Evolutionary conservation across 1,140 invertebrate species (phyloP), one percentile per base, ranked within the genome.

Genomic region (Pissodes strobi): DNA sequence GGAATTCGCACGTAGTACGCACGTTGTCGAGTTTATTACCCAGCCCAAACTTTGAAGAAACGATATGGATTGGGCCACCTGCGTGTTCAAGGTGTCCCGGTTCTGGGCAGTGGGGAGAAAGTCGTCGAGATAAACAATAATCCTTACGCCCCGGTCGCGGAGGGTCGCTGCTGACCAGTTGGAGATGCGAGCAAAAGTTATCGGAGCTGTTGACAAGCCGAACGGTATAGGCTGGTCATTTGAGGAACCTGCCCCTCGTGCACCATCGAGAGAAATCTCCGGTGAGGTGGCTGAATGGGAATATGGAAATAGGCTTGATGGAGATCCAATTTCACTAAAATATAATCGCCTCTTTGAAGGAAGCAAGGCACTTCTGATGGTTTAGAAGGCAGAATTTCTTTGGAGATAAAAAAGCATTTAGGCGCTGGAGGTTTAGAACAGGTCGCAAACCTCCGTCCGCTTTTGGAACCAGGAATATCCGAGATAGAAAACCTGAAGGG

Each of bases 171-270:
- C 8, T 59, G 66, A 5, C 73, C 72, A 76, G 38, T 72, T 75
- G 19, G 58, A 61, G 18, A 76, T 37, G 25, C 65, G 71, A 8
- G 72, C n/a, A n/a, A n/a, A n/a, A n/a, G n/a, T n/a, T n/a, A n/a
- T n/a, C n/a, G n/a, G n/a, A n/a, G n/a, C n/a, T 43, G 38, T 75
- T 75, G 0, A 61, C 49, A 2, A 68, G 46, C 1, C 68, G 69
- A 13, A 68, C 69, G 8, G 51, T n/a, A n/a, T 68, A 76, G 65
- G 53, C 75, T 77, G 0, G 69, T 76, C 69, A 77, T 74, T 49
- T 76, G 55, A 3, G 66, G 23, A 1, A 76, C 6, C 38, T 12
- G 17, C 6, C 45, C 48, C 17, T 46, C 37, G 45, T 53, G 57
- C 1, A 34, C 25, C 9, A 73, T 18, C 21, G 45, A 55, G 1